These are phyloP conservation scores for Torymus texanus DNA, from an alignment of 2,888 invertebrate species.

Conservation along the genomic window DNA sequence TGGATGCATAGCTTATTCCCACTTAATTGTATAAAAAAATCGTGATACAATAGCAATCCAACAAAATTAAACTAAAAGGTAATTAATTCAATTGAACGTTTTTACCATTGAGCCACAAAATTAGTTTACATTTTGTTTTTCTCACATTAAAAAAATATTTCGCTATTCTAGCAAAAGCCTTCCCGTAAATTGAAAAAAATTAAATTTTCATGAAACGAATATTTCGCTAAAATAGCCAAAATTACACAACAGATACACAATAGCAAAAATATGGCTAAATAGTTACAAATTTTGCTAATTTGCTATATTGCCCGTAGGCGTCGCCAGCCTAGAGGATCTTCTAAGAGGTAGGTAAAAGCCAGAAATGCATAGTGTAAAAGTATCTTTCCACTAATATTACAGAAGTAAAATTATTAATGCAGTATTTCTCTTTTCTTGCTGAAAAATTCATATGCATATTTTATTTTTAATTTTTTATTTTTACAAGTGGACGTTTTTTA, in stretches of 20 bases:
- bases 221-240: conserved; percentile 28
- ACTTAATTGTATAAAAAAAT: too few species aligned
- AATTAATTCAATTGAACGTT: neutral
- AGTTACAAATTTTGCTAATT: conserved; percentile 46
- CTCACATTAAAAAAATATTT: too few species aligned
- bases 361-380: conserved; percentile 54
- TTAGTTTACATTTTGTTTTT: too few species aligned
- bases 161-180: too few species aligned
- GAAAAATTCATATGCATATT: neutral
- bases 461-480: conserved; percentile 9
- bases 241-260: neutral
- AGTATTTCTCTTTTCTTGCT: conserved; percentile 12
- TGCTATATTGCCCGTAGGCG: conserved; percentile 49
- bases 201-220: neutral
- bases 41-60: too few species aligned
- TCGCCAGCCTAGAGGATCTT: conserved; percentile 53
- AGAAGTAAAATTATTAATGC: conserved; percentile 39
- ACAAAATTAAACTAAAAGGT: too few species aligned
- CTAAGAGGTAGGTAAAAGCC: conserved; percentile 55
- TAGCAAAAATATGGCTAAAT: conserved; percentile 9
- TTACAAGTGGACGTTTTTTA: neutral
- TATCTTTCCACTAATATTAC: conserved; percentile 46
- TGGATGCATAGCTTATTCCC: too few species aligned
- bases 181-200: neutral
- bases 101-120: too few species aligned